phyloP scores from a whole-genome alignment of 2,888 invertebrate genomes.

The Caenorhabditis becei region DNA sequence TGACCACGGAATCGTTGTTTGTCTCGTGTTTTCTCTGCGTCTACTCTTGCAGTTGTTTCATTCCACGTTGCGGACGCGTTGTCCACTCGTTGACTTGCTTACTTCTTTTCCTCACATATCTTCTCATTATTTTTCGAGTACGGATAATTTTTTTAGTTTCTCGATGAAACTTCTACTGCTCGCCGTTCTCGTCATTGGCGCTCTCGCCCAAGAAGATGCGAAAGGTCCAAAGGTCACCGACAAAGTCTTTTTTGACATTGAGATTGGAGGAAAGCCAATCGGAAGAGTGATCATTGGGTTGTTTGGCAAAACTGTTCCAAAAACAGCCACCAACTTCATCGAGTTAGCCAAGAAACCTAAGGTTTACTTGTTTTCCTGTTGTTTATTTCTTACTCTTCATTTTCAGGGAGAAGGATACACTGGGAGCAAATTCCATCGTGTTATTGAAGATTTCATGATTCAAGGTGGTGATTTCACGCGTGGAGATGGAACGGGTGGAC shows the following conservation, averaged over 20 bases:
- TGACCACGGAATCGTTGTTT: neutral
- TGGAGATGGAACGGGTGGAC: slow-evolving; percentile 81
- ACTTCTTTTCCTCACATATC: neutral
- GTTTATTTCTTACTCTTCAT: neutral
- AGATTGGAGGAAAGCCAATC: slow-evolving; percentile 86
- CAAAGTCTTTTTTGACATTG: slow-evolving; percentile 87
- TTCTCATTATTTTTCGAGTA: neutral
- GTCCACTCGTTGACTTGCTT: neutral
- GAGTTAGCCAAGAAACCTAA: slow-evolving; percentile 86
- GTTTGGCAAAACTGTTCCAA: slow-evolving; percentile 92
- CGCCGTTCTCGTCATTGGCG: slow-evolving; percentile 26
- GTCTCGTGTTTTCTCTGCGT: neutral
- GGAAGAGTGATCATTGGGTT: slow-evolving; percentile 91
- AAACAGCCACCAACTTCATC: slow-evolving; percentile 91
- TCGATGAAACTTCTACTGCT: slow-evolving; percentile 37
- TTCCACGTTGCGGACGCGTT: neutral
- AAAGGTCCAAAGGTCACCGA: slow-evolving; percentile 81
- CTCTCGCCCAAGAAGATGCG: slow-evolving; percentile 59
- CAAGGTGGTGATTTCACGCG: slow-evolving; percentile 85
- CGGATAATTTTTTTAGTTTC: neutral
- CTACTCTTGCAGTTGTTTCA: neutral
- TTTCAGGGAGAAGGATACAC: slow-evolving; percentile 85
- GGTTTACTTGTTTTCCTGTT: slow-evolving; percentile 36
- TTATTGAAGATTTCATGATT: slow-evolving; percentile 92
- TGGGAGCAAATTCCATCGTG: slow-evolving; percentile 89